Evolutionary conservation across 1,140 invertebrate genomes (phyloP), one percentile per base, ranked within the genome.

Genomic region (Caenorhabditis elegans): DNA sequence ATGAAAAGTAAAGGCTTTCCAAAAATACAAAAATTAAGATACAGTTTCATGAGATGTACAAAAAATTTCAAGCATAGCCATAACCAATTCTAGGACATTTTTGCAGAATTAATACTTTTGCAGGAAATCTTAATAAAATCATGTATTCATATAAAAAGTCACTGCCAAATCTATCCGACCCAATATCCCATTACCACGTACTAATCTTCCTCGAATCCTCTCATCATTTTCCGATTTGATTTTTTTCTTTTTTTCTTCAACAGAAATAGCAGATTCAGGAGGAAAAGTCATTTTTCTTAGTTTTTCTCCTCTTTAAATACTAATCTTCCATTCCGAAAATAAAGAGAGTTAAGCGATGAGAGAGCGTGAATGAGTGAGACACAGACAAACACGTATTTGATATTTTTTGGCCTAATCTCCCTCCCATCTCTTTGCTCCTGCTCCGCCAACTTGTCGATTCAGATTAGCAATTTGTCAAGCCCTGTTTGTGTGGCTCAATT

Each of bases 381-480:
- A 60, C 15, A 48, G 11, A 39, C 60, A 70, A 43, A 43, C 39
- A 43, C 39, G 39, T 43, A 22, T 70, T 10, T 43, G 34, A 70
- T 70, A 70, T 39, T 39, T 70, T 60, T 60, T 60, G 55, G 28
- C 60, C 60, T 70, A 70, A 70, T 70, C 60, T 70, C 60, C 28
- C n/a, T 10, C n/a, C 26, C 60, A 39, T 70, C 34, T 43, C 39
- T 43, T 43, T 70, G 60, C 60, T 70, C 51, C 51, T 53, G 13
- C 28, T 60, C 28, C 28, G 3, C 26, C 55, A 70, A 70, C 34
- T 39, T 70, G 60, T 70, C 60, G 60, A 70, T 70, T 70, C 43
- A 70, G 60, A 70, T 70, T 70, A 70, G 60, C 60, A 70, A n/a
- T 22, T 39, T 70, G 3, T 53, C 39, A 43, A 5, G 39, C 39